Percentiles rank a stretch among this genome's conserved stretches.
Conservation (phyloP, 2,888 invertebrate genomes). For the Protophormia terraenovae region DNA sequence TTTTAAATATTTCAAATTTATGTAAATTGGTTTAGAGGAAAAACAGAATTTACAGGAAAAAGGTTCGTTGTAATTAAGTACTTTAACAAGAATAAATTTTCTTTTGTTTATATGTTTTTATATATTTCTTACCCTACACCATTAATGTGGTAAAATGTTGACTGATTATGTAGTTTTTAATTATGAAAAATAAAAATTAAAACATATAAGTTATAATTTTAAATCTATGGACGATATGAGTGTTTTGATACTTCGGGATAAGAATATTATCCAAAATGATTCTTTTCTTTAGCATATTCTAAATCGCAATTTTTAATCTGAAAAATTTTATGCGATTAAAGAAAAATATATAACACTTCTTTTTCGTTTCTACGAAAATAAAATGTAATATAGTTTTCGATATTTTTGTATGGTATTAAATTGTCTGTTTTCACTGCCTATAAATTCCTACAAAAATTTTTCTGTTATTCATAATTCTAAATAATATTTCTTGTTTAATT, state of each 20-base stretch:
- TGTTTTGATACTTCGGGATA: background rate
- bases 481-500: background rate
- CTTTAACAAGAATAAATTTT: background rate
- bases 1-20: conserved; percentile 41
- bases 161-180: too few species aligned
- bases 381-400: too few species aligned
- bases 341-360: too few species aligned
- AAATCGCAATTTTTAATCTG: too few species aligned
- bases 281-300: too few species aligned
- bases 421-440: background rate
- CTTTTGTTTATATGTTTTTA: background rate
- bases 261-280: background rate
- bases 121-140: background rate
- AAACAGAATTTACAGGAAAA: background rate
- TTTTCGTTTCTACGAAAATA: too few species aligned
- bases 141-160: background rate
- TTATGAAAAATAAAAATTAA: too few species aligned
- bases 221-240: too few species aligned
- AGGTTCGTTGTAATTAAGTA: conserved; percentile 26
- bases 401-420: background rate
- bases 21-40: conserved; percentile 25
- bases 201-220: too few species aligned
- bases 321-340: too few species aligned
- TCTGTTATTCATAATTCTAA: background rate
- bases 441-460: background rate